Conservation (phyloP, 2,797 vertebrate genomes). For the Yasuhikotakia modesta region DNA sequence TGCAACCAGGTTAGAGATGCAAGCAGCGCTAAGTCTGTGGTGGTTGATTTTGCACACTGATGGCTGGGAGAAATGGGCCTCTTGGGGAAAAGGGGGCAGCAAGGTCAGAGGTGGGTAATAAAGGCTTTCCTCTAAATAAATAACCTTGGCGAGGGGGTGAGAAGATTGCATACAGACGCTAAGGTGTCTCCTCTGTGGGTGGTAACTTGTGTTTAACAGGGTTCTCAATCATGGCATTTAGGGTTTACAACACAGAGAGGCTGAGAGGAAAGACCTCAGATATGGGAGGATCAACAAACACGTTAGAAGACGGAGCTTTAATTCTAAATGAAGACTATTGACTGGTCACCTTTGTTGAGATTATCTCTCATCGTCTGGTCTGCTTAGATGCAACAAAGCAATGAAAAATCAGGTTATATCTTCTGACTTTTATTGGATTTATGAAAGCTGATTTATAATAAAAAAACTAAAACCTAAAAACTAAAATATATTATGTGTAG, state of each 20-base stretch:
- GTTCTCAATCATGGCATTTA: constrained; percentile 60
- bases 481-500: neutral
- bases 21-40: constrained; percentile 32
- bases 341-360: neutral
- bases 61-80: constrained; percentile 42
- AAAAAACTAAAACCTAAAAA: no score
- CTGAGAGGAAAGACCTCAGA: neutral
- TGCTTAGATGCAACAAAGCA: neutral
- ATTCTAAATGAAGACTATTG: constrained; percentile 4
- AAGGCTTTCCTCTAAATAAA: constrained; percentile 62
- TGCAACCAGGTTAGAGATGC: constrained; percentile 43
- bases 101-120: constrained; percentile 45
- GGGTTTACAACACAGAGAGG: constrained; percentile 14
- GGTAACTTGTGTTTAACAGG: constrained; percentile 42
- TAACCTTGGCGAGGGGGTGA: constrained; percentile 59
- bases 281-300: neutral
- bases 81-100: constrained; percentile 47
- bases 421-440: no score
- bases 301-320: neutral
- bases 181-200: constrained; percentile 53
- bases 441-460: no score
- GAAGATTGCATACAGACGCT: constrained; percentile 34
- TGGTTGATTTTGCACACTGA: constrained; percentile 41
- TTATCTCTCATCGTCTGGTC: neutral
- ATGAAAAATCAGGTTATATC: no score